Evolutionary conservation across 2,113 vertebrate species (phyloP), one percentile per base, ranked within the genome.

Genomic region (Egretta garzetta): DNA sequence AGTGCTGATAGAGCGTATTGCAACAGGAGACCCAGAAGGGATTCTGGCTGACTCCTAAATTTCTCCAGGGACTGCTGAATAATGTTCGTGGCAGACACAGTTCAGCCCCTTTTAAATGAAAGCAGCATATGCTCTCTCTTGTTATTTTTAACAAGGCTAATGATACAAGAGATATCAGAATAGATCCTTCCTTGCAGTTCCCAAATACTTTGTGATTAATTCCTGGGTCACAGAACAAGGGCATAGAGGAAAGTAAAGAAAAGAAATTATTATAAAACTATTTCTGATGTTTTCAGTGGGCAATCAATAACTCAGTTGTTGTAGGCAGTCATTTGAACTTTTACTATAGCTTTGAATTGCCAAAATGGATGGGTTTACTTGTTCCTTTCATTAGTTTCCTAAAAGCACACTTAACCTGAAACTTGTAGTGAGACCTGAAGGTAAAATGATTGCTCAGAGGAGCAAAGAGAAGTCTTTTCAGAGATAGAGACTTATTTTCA

Each of bases 31-130:
- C 73, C 26, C 86, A 55, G 47, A 86, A 93, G 67, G 74, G 82
- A 70, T 91, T 94, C 93, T 94, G 90, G 50, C 86, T 75, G 82
- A 77, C 70, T 92, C 72, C 23, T 73, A 82, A 85, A 93, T 95
- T 89, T 95, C 90, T 95, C 93, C 62, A 87, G 80, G 72, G 94
- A 91, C 63, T 90, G 86, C 50, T 91, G 88, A 96, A 88, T 82
- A 97, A 95, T 82, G 74, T 82, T 96, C 22, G 23, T 6, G 28
- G 79, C 71, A 95, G 94, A 87, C 66, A 93, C 33, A 94, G 81
- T 66, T 96, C 79, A 90, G 62, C 52, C 30, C 39, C 59, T 70
- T 96, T 76, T 67, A 91, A 89, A 95, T 64, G 52, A 93, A 90
- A 88, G 77, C 74, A 94, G 50, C 63, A 90, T 86, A 90, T 95